Conservation (phyloP, 2,113 vertebrate genomes). For the Rostratula benghalensis region DNA sequence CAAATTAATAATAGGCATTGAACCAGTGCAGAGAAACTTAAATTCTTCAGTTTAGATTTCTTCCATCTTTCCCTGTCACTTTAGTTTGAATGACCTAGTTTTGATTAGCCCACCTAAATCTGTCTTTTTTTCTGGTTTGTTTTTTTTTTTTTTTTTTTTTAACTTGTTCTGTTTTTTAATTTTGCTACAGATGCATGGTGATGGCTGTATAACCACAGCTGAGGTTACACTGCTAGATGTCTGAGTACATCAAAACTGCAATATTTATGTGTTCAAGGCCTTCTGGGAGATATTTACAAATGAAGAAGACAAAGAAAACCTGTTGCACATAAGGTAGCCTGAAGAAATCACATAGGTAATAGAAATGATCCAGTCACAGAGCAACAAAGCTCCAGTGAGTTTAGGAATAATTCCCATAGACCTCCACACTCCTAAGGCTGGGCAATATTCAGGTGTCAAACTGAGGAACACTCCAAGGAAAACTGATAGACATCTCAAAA, state of each 20-base stretch:
- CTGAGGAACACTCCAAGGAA: not conserved
- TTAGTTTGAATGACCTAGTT: not conserved
- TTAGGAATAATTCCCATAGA: not conserved
- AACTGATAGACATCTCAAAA: not conserved
- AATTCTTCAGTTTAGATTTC: not conserved
- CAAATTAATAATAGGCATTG: not conserved
- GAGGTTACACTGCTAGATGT: not conserved
- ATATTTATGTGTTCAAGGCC: not conserved
- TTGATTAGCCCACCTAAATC: not conserved
- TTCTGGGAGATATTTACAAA: not conserved
- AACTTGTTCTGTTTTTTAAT: not conserved
- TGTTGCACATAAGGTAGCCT: not conserved
- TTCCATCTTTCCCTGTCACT: not conserved
- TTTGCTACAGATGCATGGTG: not conserved
- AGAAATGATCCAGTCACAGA: not conserved
- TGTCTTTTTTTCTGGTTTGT: not conserved
- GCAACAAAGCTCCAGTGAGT: not conserved
- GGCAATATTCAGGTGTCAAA: not conserved
- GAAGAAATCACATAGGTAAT: not conserved
- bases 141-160: not conserved
- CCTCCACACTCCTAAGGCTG: rapidly evolving
- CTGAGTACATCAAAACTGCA: not conserved
- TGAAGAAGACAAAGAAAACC: not conserved
- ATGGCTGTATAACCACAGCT: not conserved
- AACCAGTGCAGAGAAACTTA: not conserved